Evolutionary conservation across 2,888 invertebrate genomes (phyloP), one percentile per base, ranked within the genome.

Genomic region (Brassicogethes aeneus): DNA sequence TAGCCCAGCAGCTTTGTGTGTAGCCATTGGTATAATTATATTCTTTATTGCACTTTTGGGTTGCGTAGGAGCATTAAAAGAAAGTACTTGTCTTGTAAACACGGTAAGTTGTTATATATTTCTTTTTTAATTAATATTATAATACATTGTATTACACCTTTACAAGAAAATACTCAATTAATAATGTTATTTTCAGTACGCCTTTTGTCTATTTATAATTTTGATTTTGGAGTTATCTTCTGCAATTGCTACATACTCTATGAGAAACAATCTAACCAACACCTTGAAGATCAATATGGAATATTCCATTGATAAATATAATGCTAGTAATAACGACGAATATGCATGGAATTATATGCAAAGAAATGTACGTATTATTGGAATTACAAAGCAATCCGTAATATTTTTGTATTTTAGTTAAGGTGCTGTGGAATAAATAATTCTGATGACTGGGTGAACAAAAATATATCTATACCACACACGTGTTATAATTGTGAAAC

Each of bases 31-130:
- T 0, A 71, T 80, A 40, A 68, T 80, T 35, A 74, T 90, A 36
- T 74, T 90, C 52, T 67, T 89, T 37, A 75, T 91, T 10, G 84
- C 89, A 0, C 76, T 85, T 52, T 84, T 90, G 51, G 91, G 89
- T 17, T 90, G 88, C 67, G 82, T 84, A 52, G 90, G 90, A 17
- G 89, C 88, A 2, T 68, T 85, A 53, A 83, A 77, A 57, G 82
- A 85, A 63, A 89, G 87, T 66, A 84, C 87, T 2, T 77, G 76
- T 53, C 70, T 80, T 68, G 76, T 82, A 17, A 76, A 80, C 46
- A 62, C 72, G 62, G 82, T 81, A 61, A 62, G 23, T n/a, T n/a
- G n/a, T n/a, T n/a, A n/a, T 7, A 23, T 7, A 23, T 23, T 23
- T 7, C 23, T 23, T 23, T 10, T 23, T 2, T 39, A 14, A 16